Evolutionary conservation across 2,888 invertebrate genomes (phyloP).

Genomic region (Leptopilina myrica): DNA sequence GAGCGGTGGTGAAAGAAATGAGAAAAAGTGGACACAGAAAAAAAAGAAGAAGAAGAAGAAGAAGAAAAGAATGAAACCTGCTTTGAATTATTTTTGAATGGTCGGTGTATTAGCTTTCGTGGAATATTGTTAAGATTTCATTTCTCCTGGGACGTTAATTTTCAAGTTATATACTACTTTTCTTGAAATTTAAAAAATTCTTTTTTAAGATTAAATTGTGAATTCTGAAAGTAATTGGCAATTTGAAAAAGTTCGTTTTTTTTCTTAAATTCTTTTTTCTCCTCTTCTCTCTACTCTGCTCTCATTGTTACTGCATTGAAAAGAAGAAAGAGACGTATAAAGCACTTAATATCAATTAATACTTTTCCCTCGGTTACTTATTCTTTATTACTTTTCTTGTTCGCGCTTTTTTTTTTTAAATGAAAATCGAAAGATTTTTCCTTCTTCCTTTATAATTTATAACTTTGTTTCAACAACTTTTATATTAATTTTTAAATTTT

Average conservation of each 20-base stretch:
- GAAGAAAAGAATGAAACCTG: not conserved
- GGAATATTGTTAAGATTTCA: constrained; percentile 11
- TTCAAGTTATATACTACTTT: not conserved
- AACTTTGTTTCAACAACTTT: too few relatives aligned
- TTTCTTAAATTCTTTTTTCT: not conserved
- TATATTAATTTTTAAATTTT: too few relatives aligned
- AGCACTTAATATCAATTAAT: constrained; percentile 17
- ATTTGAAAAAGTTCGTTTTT: not conserved
- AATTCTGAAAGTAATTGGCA: constrained; percentile 17
- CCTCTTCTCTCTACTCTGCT: not conserved
- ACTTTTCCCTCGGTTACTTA: not conserved
- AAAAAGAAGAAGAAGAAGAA: too few relatives aligned
- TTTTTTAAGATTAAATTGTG: constrained; percentile 3
- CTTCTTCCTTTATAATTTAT: not conserved
- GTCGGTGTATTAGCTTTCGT: not conserved
- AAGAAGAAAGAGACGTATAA: not conserved
- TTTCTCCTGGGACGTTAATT: not conserved
- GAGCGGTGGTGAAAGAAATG: not conserved
- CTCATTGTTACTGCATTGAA: not conserved
- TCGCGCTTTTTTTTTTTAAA: not conserved
- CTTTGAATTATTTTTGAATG: constrained; percentile 4
- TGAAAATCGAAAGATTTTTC: constrained; percentile 42
- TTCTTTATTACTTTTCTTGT: not conserved
- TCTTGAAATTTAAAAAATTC: not conserved
- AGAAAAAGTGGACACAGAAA: not conserved